These are phyloP conservation scores for Dinocampus coccinellae DNA, from an alignment of 2,888 invertebrate species.

Conservation along the genomic window DNA sequence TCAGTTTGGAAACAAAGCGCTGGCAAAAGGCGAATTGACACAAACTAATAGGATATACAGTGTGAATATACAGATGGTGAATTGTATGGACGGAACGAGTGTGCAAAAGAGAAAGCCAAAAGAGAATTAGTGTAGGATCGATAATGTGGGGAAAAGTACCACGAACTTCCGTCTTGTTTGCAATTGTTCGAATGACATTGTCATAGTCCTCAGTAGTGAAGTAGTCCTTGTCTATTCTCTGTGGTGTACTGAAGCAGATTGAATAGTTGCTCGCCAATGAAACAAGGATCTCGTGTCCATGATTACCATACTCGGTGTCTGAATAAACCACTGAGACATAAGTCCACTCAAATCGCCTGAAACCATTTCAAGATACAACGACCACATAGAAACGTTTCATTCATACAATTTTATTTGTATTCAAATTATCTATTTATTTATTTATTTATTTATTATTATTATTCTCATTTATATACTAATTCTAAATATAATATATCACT, in stretches of 20 bases:
- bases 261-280: constrained; percentile 67
- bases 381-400: neutral
- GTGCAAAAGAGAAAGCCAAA: neutral
- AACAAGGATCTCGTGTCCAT: constrained; percentile 70
- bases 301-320: constrained; percentile 73
- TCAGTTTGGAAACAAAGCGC: constrained; percentile 24
- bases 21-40: constrained; percentile 15
- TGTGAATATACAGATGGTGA: neutral
- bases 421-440: constrained; percentile 1
- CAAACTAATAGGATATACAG: neutral
- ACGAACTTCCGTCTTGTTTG: constrained; percentile 68
- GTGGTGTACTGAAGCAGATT: constrained; percentile 72
- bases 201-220: constrained; percentile 68
- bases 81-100: neutral
- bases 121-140: constrained; percentile 18
- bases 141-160: constrained; percentile 59
- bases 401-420: too few relatives aligned
- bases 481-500: too few relatives aligned
- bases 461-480: too few relatives aligned
- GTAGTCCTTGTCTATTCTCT: constrained; percentile 68
- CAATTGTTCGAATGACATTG: constrained; percentile 66
- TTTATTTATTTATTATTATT: too few relatives aligned
- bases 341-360: constrained; percentile 71
- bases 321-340: constrained; percentile 73
- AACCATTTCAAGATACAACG: constrained; percentile 32